Conservation (phyloP, 2,797 vertebrate genomes). For the Erpetoichthys calabaricus region DNA sequence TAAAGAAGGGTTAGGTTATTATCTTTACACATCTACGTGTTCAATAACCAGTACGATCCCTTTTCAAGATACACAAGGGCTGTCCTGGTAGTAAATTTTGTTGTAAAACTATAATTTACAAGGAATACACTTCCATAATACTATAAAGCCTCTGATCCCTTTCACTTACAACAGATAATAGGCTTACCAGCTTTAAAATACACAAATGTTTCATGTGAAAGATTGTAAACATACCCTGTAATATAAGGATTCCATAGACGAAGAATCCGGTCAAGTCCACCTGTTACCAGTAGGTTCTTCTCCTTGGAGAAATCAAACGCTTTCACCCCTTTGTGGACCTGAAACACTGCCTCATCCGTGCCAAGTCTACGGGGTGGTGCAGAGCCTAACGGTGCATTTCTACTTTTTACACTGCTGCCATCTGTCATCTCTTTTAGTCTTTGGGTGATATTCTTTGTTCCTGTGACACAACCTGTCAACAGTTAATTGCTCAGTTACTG, state of each 20-base stretch:
- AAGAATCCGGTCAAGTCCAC: constrained; percentile 21
- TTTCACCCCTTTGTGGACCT: constrained; percentile 24
- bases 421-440: constrained; percentile 20
- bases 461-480: constrained; percentile 18
- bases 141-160: no score
- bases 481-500: no score
- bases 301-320: constrained; percentile 23
- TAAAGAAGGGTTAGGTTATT: no score
- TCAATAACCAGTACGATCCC: no score
- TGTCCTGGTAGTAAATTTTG: no score
- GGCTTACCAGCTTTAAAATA: no score
- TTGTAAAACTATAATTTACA: no score
- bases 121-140: no score
- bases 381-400: constrained; percentile 2
- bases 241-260: constrained; percentile 26
- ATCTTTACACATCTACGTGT: no score
- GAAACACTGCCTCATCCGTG: constrained; percentile 22
- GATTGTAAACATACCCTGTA: constrained; percentile 15
- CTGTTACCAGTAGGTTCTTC: constrained; percentile 22
- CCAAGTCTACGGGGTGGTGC: constrained; percentile 15
- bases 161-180: no score
- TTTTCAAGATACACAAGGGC: no score
- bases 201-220: no score
- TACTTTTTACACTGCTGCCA: constrained; percentile 9
- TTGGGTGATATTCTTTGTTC: constrained; percentile 20